These are phyloP conservation scores for Hyposmocoma kahamanoa DNA, from an alignment of 1,140 invertebrate genomes.

Conservation along the genomic window DNA sequence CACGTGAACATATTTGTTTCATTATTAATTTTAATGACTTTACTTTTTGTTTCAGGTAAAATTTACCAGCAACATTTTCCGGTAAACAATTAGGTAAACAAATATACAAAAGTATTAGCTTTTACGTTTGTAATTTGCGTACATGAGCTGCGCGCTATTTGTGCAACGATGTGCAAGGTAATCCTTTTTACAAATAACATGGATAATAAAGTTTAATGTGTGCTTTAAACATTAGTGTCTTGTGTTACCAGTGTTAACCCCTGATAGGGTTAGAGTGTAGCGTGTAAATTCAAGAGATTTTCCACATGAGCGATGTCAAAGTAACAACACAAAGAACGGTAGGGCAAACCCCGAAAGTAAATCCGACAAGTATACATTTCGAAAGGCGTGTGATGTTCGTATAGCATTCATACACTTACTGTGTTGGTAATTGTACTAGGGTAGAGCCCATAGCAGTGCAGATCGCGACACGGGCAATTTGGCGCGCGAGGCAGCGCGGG, in stretches of 20 bases:
- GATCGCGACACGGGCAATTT: constrained; percentile 60
- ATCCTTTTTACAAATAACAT: background rate
- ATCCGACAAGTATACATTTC: no score
- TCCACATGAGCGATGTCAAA: constrained; percentile 41
- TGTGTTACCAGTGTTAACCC: constrained; percentile 28
- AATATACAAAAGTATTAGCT: no score
- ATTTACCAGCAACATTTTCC: no score
- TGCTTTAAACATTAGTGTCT: constrained; percentile 24
- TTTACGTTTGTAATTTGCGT: no score
- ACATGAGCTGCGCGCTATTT: constrained; percentile 13
- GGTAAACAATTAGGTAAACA: no score
- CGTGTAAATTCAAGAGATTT: constrained; percentile 51
- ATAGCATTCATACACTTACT: no score
- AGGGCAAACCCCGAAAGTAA: no score
- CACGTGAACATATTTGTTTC: no score
- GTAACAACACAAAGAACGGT: no score
- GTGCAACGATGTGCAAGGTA: constrained; percentile 1
- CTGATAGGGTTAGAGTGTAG: constrained; percentile 28
- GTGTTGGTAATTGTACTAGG: no score
- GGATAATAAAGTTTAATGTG: constrained; percentile 19
- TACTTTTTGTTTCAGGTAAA: constrained; percentile 60
- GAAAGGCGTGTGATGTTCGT: no score
- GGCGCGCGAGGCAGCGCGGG: constrained; percentile 36
- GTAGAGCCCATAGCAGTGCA: constrained; percentile 46
- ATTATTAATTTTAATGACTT: no score